Conservation (phyloP, 2,113 vertebrate species). For the Rattus rattus region DNA sequence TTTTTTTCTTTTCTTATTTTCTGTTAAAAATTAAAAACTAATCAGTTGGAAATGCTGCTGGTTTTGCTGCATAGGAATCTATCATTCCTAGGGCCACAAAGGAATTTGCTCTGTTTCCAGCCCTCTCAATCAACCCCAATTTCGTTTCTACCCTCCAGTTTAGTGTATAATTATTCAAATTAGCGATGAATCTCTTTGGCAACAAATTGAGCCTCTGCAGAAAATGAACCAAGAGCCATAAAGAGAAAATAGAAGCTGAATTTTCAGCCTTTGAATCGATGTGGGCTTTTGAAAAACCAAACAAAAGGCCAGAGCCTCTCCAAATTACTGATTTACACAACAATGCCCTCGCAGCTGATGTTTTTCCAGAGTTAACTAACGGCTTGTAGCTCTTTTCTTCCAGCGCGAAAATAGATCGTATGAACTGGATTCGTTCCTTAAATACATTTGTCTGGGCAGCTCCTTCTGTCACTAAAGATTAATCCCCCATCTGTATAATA, state of each 20-base stretch:
- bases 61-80: slow-evolving; percentile 28
- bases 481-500: slow-evolving; percentile 35
- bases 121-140: slow-evolving; percentile 67
- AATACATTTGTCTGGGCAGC: slow-evolving; percentile 43
- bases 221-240: slow-evolving; percentile 71
- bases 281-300: slow-evolving; percentile 69
- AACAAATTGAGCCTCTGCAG: slow-evolving; percentile 77
- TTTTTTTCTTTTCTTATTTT: background rate
- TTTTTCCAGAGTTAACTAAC: slow-evolving; percentile 33
- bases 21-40: slow-evolving; percentile 33
- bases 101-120: slow-evolving; percentile 59
- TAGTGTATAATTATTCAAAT: slow-evolving; percentile 80
- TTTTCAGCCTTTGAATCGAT: slow-evolving; percentile 74
- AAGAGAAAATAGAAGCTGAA: slow-evolving; percentile 74
- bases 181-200: slow-evolving; percentile 72
- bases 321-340: slow-evolving; percentile 70
- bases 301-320: slow-evolving; percentile 64
- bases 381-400: slow-evolving; percentile 33
- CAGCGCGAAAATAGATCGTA: slow-evolving; percentile 43
- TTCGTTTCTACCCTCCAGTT: slow-evolving; percentile 66
- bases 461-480: slow-evolving; percentile 46
- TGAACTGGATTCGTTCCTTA: slow-evolving; percentile 42
- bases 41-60: slow-evolving; percentile 39
- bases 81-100: slow-evolving; percentile 44
- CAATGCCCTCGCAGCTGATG: slow-evolving; percentile 49